Evolutionary conservation across 1,140 invertebrate species (phyloP).

Genomic region (Ectropis grisescens): DNA sequence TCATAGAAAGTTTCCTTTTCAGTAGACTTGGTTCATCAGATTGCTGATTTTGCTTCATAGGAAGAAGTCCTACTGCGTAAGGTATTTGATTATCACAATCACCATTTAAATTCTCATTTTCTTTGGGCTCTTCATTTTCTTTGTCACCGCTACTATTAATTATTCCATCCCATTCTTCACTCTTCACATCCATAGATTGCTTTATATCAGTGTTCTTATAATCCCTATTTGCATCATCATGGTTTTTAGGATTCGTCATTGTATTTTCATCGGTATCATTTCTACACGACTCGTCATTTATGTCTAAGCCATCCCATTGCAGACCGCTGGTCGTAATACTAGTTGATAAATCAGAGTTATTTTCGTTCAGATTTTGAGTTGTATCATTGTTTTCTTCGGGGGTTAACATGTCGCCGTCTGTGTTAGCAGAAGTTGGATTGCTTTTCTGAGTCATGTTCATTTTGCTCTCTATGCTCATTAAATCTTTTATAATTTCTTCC

Average conservation of each 20-base stretch:
- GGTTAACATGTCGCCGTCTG: conserved; percentile 7
- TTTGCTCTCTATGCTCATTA: conserved; percentile 53
- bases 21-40: conserved; percentile 25
- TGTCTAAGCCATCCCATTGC: conserved; percentile 30
- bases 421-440: no score
- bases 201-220: no score
- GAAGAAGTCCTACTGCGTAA: conserved; percentile 47
- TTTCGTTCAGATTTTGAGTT: no score
- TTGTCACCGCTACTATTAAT: conserved; percentile 20
- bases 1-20: conserved; percentile 35
- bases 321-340: conserved; percentile 19
- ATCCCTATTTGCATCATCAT: no score
- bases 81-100: no score
- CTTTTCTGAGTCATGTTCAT: conserved; percentile 22
- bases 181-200: conserved; percentile 9
- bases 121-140: conserved; percentile 13
- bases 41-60: conserved; percentile 34
- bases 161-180: conserved; percentile 15
- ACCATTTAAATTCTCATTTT: conserved; percentile 23
- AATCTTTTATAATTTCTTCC: conserved; percentile 56
- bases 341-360: conserved; percentile 14
- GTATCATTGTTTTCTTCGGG: conserved; percentile 2
- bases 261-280: conserved; percentile 8
- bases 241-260: no score
- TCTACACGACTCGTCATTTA: conserved; percentile 12